Conservation (phyloP, 2,888 invertebrate genomes). For the Leucoptera coffeella region DNA sequence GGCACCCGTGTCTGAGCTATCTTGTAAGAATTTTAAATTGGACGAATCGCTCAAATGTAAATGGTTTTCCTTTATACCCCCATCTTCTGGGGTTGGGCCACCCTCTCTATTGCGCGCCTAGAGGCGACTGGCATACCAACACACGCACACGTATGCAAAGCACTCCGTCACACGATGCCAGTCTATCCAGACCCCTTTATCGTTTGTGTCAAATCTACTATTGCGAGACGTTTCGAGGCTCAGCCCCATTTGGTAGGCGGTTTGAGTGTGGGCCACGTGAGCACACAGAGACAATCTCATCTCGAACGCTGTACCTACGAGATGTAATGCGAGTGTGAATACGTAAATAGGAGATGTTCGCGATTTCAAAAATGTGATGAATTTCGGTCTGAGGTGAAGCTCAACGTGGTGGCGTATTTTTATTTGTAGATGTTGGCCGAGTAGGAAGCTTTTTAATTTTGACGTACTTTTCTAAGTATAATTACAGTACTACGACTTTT, state of each 20-base stretch:
- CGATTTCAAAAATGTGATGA: constrained; percentile 51
- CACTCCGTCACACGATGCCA: constrained; percentile 40
- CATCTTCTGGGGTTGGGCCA: constrained; percentile 45
- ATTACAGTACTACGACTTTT: too few species aligned
- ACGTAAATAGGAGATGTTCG: constrained; percentile 48
- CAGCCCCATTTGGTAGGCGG: too few species aligned
- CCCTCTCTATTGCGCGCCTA: constrained; percentile 50
- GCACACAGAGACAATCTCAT: constrained; percentile 40
- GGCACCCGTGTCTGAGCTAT: constrained; percentile 51
- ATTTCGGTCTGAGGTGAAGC: too few species aligned
- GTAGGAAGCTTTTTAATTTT: too few species aligned
- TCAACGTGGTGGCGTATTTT: too few species aligned
- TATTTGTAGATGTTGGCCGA: too few species aligned
- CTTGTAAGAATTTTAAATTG: constrained; percentile 57
- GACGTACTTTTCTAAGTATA: too few species aligned
- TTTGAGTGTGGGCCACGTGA: too few species aligned
- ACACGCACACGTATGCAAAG: constrained; percentile 34
- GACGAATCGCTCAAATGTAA: constrained; percentile 58
- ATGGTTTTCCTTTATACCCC: constrained; percentile 55
- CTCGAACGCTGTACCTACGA: constrained; percentile 38
- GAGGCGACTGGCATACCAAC: constrained; percentile 51
- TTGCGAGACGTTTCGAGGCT: too few species aligned
- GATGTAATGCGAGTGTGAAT: constrained; percentile 52
- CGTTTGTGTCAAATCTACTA: too few species aligned
- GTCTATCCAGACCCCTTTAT: constrained; percentile 24